These are phyloP conservation scores for Merodon equestris DNA, from an alignment of 2,888 invertebrate species.

Conservation along the genomic window DNA sequence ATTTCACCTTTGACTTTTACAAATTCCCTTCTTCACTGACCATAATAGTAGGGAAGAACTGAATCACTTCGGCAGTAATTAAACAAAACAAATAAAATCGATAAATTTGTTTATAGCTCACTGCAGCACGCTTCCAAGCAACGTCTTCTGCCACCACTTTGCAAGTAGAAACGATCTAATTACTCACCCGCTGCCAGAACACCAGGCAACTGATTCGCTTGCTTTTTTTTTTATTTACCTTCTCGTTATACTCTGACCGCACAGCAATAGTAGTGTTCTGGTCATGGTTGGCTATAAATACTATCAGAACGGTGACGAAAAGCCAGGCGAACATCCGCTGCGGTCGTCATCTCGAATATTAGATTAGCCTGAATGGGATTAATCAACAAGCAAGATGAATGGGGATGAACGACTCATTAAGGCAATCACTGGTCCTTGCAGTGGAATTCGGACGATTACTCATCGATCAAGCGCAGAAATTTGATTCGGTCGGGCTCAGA, in stretches of 20 bases:
- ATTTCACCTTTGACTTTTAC: too few relatives aligned
- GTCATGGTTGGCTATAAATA: conserved; percentile 46
- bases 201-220: conserved; percentile 3
- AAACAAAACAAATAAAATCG: conserved; percentile 20
- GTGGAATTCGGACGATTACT: conserved; percentile 6
- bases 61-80: too few relatives aligned
- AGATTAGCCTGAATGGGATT: conserved; percentile 45
- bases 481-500: background rate
- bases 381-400: conserved; percentile 38
- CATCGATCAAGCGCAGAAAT: background rate
- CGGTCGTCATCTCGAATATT: conserved; percentile 28
- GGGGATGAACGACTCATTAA: too few relatives aligned
- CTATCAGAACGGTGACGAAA: conserved; percentile 15
- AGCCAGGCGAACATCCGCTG: conserved; percentile 18
- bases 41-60: too few relatives aligned
- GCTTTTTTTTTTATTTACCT: conserved; percentile 38
- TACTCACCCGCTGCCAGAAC: conserved; percentile 6
- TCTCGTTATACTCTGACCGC: background rate
- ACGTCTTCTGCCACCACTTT: too few relatives aligned
- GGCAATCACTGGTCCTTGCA: too few relatives aligned
- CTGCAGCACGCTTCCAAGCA: too few relatives aligned
- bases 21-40: too few relatives aligned
- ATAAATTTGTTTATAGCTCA: conserved; percentile 11
- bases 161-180: conserved; percentile 7
- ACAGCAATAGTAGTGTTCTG: background rate